Percentiles rank a stretch among this genome's conserved stretches.
These are phyloP conservation scores for Pogonus chalceus DNA, from an alignment of 1,140 invertebrate species.

Conservation along the genomic window DNA sequence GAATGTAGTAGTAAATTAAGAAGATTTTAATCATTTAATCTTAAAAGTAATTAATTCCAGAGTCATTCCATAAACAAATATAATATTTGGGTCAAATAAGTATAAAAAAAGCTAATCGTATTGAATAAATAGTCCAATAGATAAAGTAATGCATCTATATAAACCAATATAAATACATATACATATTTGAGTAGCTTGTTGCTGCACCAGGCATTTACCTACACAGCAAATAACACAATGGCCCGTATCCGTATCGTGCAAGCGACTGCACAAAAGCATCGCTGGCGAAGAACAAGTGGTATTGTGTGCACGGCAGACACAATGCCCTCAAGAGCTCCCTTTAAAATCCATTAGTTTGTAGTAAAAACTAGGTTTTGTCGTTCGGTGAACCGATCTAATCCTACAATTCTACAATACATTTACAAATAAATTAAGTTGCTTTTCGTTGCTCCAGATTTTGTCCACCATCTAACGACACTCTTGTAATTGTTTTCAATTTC, in stretches of 20 bases:
- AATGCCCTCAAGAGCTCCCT: not conserved
- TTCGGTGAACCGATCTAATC: not conserved
- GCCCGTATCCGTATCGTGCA: not conserved
- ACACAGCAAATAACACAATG: no score
- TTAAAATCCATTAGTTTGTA: constrained; percentile 6
- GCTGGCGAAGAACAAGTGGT: not conserved
- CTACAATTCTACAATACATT: not conserved
- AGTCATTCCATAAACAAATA: no score
- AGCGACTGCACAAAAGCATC: not conserved
- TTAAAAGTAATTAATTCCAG: no score
- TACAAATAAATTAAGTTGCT: not conserved
- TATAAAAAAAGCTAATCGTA: no score
- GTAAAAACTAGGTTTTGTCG: not conserved
- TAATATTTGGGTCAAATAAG: no score
- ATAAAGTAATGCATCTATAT: no score
- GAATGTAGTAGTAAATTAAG: no score
- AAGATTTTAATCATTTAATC: no score
- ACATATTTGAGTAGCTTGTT: no score
- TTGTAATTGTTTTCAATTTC: not conserved
- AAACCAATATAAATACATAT: no score
- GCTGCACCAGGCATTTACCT: no score
- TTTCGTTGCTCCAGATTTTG: not conserved
- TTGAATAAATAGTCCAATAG: no score
- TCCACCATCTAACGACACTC: not conserved
- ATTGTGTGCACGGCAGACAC: not conserved